A percentile compares a stretch with the other conserved stretches of the same genome.
Conservation (phyloP, 2,797 vertebrate genomes). For the Rhincodon typus region DNA sequence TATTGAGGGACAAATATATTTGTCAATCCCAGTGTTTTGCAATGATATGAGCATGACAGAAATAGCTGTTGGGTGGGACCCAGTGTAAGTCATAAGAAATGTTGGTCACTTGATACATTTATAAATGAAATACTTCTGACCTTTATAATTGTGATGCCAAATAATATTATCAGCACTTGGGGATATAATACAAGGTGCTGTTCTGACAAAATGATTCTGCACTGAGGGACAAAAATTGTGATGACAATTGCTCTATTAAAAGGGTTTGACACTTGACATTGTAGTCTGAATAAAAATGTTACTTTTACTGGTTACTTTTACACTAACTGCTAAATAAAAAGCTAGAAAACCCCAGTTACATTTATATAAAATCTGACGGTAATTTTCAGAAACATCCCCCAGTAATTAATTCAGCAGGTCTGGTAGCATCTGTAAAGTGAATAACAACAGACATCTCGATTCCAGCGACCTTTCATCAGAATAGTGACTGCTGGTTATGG, state of each 20-base stretch:
- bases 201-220: background rate
- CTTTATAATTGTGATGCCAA: background rate
- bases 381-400: background rate
- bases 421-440: too few species aligned
- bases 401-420: background rate
- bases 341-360: background rate
- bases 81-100: background rate
- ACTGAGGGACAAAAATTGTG: background rate
- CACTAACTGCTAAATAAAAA: background rate
- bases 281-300: background rate
- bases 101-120: background rate
- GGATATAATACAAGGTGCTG: background rate
- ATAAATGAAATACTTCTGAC: background rate
- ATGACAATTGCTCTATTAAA: background rate
- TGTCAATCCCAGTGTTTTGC: background rate
- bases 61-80: background rate
- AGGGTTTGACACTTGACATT: background rate
- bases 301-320: background rate
- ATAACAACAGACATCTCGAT: too few species aligned
- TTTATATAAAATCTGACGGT: background rate
- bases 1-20: background rate
- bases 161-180: background rate
- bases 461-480: too few species aligned
- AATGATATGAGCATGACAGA: background rate
- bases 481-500: background rate